Conservation (phyloP, 2,888 invertebrate species). For the Pristionchus exspectatus region DNA sequence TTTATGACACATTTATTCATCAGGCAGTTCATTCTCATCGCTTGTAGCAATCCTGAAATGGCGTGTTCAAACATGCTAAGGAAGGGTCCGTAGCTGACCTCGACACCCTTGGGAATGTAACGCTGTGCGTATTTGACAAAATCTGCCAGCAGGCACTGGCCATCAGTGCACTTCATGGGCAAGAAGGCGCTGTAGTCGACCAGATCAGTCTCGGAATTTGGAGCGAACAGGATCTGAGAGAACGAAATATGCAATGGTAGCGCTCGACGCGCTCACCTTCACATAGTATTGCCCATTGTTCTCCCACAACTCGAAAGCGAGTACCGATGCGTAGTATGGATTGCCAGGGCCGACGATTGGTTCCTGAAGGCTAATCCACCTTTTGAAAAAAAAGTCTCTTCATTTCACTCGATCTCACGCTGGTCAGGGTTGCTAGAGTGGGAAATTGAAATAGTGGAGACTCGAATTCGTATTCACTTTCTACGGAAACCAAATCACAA, state of each 20-base stretch:
- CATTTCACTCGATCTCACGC: too few relatives aligned
- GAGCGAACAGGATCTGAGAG: not conserved
- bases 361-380: too few relatives aligned
- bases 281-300: constrained; percentile 45
- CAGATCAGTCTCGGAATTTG: not conserved
- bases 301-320: constrained; percentile 53
- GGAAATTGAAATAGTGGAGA: too few relatives aligned
- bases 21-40: not conserved
- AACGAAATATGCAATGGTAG: not conserved
- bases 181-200: not conserved
- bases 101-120: not conserved
- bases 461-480: too few relatives aligned
- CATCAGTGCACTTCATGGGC: not conserved
- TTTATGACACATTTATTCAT: too few relatives aligned
- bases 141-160: not conserved
- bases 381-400: too few relatives aligned
- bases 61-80: too few relatives aligned
- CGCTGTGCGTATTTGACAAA: not conserved
- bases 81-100: too few relatives aligned
- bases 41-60: constrained; percentile 30
- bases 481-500: too few relatives aligned
- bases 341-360: constrained; percentile 12
- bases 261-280: not conserved
- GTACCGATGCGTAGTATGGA: constrained; percentile 49
- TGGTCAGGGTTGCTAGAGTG: too few relatives aligned